Evolutionary conservation across 2,797 vertebrate genomes (phyloP).

Genomic region (Arrhamphus sclerolepis): DNA sequence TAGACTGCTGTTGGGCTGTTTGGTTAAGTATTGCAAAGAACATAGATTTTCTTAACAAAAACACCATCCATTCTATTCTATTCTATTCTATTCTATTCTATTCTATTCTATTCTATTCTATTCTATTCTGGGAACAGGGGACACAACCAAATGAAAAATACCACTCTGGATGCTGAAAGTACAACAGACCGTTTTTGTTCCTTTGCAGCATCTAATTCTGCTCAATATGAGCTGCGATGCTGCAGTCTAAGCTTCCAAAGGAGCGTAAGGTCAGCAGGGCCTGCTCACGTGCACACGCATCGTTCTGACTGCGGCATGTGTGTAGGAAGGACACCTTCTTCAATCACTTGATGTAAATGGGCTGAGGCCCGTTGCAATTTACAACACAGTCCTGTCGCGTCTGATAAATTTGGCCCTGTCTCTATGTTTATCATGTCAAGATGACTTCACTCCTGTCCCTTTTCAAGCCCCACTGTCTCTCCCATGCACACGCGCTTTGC

Average conservation of each 20-base stretch:
- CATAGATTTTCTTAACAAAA: conserved; percentile 38
- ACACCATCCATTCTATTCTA: background rate
- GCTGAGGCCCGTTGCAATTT: conserved; percentile 68
- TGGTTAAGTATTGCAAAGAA: conserved; percentile 53
- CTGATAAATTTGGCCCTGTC: conserved; percentile 70
- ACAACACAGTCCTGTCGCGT: conserved; percentile 60
- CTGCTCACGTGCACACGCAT: conserved; percentile 20
- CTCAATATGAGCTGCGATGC: conserved; percentile 9
- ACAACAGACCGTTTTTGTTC: background rate
- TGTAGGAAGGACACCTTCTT: conserved; percentile 70
- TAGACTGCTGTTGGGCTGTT: conserved; percentile 39
- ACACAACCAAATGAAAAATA: background rate
- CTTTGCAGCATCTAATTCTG: background rate
- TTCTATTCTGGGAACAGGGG: conserved; percentile 2
- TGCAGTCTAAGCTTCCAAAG: conserved; percentile 25
- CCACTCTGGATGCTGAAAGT: background rate
- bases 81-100: conserved; percentile 25
- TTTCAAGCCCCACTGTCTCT: conserved; percentile 54
- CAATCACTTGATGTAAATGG: conserved; percentile 80
- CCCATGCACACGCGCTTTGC: conserved; percentile 39
- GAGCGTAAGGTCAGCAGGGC: conserved; percentile 42
- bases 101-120: conserved; percentile 15
- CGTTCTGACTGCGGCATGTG: conserved; percentile 16
- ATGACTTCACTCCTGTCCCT: conserved; percentile 70
- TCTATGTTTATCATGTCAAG: conserved; percentile 78